Conservation (phyloP, 1,140 invertebrate species). For the Choristoneura fumiferana region DNA sequence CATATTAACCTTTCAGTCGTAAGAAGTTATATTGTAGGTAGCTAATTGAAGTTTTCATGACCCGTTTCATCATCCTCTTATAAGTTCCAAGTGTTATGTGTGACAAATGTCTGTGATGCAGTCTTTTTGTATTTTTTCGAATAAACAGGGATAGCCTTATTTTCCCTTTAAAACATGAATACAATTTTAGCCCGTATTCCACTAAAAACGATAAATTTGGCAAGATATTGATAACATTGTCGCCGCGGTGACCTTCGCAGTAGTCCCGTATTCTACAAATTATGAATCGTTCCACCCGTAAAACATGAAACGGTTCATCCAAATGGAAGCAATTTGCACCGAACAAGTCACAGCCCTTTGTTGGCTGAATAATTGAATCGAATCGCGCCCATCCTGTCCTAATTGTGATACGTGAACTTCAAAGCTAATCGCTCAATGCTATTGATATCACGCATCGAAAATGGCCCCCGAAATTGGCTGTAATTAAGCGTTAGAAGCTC, state of each 20-base stretch:
- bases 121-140: too few relatives aligned
- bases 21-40: too few relatives aligned
- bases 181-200: neutral
- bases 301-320: conserved; percentile 23
- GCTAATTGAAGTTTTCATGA: too few relatives aligned
- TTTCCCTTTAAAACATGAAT: too few relatives aligned
- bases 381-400: conserved; percentile 21
- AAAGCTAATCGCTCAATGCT: conserved; percentile 27
- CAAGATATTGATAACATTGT: neutral
- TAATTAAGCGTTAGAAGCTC: conserved; percentile 3
- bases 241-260: conserved; percentile 16
- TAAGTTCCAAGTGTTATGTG: too few relatives aligned
- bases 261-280: conserved; percentile 27
- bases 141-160: too few relatives aligned
- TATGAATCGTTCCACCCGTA: conserved; percentile 29
- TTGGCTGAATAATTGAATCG: conserved; percentile 29
- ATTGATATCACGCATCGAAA: conserved; percentile 16
- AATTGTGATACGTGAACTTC: conserved; percentile 21
- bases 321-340: conserved; percentile 8
- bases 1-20: too few relatives aligned
- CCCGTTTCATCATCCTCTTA: too few relatives aligned
- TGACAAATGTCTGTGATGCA: too few relatives aligned
- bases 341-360: conserved; percentile 24
- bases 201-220: neutral
- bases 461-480: conserved; percentile 3